Evolutionary conservation across 2,888 invertebrate genomes (phyloP), one percentile per base, ranked within the genome.

Genomic region (Spisula solida): DNA sequence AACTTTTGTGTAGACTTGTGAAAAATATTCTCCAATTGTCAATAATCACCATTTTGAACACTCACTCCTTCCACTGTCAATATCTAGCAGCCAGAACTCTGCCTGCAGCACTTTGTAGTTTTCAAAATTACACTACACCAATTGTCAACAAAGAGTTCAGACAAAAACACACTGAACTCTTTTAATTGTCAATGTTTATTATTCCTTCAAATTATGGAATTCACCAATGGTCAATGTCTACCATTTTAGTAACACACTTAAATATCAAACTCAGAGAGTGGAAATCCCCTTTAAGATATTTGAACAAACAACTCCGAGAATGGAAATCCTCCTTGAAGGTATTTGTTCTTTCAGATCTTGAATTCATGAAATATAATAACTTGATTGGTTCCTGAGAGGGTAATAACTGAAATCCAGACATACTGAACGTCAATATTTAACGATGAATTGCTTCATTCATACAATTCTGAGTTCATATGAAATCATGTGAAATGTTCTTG

Each of bases 381-480:
- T 75, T 31, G 75, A 75, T 18, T 25, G 6, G 31, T 75, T 75
- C 75, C 75, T 75, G 75, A 75, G 75, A 75, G 34, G 18, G 75
- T 75, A 25, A 31, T 31, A 31, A 75, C 75, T 75, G n/a, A 75
- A 75, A 75, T 75, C 31, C 75, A 75, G 75, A 18, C 75, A 75
- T 34, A 18, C 75, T 34, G 75, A 75, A 75, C 31, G 34, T 75
- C 75, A 75, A n/a, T n/a, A n/a, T n/a, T n/a, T n/a, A n/a, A 70
- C 14, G 6, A 75, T 75, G 75, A 75, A 75, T 31, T 34, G 34
- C 34, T 75, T 5, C 75, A 75, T 25, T 75, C 34, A 31, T 75
- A 75, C 10, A 75, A 31, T 34, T 75, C 25, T 34, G 16, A 31
- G 34, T 75, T 34, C 34, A 16, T 34, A 31, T 25, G 31, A 41